Evolutionary conservation across 2,113 vertebrate genomes (phyloP), one percentile per base, ranked within the genome.

Genomic region (Oreochromis aureus): DNA sequence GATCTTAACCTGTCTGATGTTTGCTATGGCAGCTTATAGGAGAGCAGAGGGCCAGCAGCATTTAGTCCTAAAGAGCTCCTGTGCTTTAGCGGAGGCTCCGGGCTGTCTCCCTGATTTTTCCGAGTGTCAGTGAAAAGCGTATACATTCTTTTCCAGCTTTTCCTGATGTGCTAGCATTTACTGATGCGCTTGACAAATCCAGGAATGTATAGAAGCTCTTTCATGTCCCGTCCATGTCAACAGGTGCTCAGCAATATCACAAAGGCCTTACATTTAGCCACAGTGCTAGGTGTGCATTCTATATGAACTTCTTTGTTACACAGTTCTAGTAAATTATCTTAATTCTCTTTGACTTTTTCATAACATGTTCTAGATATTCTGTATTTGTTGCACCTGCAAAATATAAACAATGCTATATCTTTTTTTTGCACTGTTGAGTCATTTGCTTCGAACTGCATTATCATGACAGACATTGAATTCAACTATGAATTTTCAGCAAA

Each of bases 1-100:
- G 96, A 97, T 98, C 97, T 97, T 96, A 97, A 97, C 97, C 97
- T 97, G 96, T 97, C 97, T 98, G 97, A 98, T 97, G 97, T 97
- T 97, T 97, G 97, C 96, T 95, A 95, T 97, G 94, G 91, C 96
- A 96, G 96, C 96, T 98, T 95, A 96, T 95, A 96, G 86, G 93
- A 96, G 90, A 8, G 55, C 44, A 41, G 80, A 51, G 71, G 92
- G 91, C 96, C 97, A 97, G 97, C 97, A 92, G 95, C 95, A 94
- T 92, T 84, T 95, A 96, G 96, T 96, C 96, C 96, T 96, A 95
- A 97, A 97, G 96, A 93, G 96, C 96, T 96, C 96, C 96, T 55
- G 79, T 55, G 96, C 97, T 96, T 95, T 96, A 95, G 96, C 94
- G 94, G 95, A 56, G 79, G 86, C 85, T 91, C 82, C 54, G 30